Evolutionary conservation across 2,888 invertebrate species (phyloP).

Genomic region (Biston betularia): DNA sequence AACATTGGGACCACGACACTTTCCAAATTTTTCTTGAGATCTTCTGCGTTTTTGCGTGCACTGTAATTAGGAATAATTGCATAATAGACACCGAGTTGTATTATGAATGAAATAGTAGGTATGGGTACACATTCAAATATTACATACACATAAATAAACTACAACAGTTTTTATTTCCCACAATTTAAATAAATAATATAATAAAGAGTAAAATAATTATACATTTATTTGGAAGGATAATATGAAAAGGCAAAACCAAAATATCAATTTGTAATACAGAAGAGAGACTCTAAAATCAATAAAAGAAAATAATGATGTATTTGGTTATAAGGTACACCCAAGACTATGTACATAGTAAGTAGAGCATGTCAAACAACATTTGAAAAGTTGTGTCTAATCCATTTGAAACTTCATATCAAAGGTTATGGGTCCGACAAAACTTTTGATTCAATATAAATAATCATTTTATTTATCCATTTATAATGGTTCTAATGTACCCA

Average conservation of each 20-base stretch:
- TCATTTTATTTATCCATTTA: background rate
- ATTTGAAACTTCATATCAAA: constrained; percentile 23
- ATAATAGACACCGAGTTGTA: constrained; percentile 82
- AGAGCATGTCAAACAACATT: background rate
- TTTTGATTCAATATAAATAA: background rate
- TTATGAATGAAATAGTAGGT: constrained; percentile 55
- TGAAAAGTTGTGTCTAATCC: constrained; percentile 5
- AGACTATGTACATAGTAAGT: background rate
- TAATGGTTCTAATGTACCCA: background rate
- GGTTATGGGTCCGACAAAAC: constrained; percentile 14
- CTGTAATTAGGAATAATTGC: constrained; percentile 89
- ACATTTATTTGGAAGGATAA: background rate
- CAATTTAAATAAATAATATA: background rate
- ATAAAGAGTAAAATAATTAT: too few relatives aligned
- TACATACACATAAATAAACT: constrained; percentile 22
- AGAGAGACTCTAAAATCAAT: background rate
- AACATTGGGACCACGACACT: constrained; percentile 99
- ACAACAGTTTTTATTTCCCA: constrained; percentile 1
- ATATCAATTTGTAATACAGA: background rate
- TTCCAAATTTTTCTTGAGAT: constrained; percentile 97
- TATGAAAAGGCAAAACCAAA: background rate
- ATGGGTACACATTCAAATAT: constrained; percentile 52
- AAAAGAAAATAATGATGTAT: background rate
- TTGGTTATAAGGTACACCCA: background rate
- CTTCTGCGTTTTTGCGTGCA: constrained; percentile 97